Base-by-base conservation (phyloP, 2,888 invertebrate genomes). In the Nephrotoma flavescens region DNA sequence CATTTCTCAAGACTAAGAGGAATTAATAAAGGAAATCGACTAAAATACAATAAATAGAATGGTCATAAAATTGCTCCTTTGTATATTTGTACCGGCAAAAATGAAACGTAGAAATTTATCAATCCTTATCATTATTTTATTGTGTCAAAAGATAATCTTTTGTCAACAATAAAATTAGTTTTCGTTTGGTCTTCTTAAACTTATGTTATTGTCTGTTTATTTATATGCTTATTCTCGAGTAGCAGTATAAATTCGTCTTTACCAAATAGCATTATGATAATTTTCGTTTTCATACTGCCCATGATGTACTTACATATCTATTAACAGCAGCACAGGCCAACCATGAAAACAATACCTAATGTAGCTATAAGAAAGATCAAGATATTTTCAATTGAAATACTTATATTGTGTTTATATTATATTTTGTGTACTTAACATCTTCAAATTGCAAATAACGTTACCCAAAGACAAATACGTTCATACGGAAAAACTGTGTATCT, bases 141-240 rank as follows among this genome's bases (percentile, higher is more conserved):
- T 84, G 84, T 84, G 84, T 84, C 84, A 84, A 84, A 42, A 84
- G 84, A 84, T 84, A 84, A 84, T 84, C 84, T 84, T 84, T 84
- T 41, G 84, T 84, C 83, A 84, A 84, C 84, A 84, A 42, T 84
- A 84, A 84, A 84, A 42, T 84, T 4, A 71, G 71, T 31, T 7
- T 71, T 71, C 71, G 11, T 44, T 11, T 44, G 44, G 7, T 71
- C 71, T 71, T 71, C 31, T 31, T 71, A 9, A 71, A 71, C 9
- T 31, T 31, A n/a, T n/a, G n/a, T n/a, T n/a, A 31, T 71, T 71
- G 71, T 71, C 19, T 52, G 15, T 52, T 52, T 52, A 15, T 52
- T 52, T 71, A 71, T 31, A 7, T 31, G 31, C 2, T 31, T 31
- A 31, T 31, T 47, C 3, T 84, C n/a, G 12, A 83, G 83, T 52